Evolutionary conservation across 2,888 invertebrate genomes (phyloP).

Genomic region (Tenodera sinensis): DNA sequence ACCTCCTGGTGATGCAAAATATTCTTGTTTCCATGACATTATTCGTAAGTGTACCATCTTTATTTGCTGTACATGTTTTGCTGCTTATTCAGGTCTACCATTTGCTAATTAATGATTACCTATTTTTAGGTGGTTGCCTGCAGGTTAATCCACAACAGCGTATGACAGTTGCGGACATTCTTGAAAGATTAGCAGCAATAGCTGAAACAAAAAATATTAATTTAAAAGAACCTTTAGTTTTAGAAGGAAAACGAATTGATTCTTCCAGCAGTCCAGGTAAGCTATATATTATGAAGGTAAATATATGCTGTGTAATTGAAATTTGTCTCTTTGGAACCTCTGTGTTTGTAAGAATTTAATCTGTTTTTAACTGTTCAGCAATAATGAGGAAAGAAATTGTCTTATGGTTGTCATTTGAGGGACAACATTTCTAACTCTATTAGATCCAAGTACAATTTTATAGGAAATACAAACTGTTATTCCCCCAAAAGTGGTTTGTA

Average conservation of each 20-base stretch:
- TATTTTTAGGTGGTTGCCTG: slow-evolving; percentile 64
- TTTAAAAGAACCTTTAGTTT: slow-evolving; percentile 71
- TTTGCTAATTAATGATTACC: background rate
- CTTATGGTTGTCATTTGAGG: too few relatives aligned
- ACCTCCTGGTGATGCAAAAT: slow-evolving; percentile 75
- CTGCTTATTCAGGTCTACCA: background rate
- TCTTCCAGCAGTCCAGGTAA: slow-evolving; percentile 37
- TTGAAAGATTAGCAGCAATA: slow-evolving; percentile 84
- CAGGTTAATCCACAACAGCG: slow-evolving; percentile 80
- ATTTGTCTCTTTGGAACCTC: background rate
- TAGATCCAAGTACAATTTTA: too few relatives aligned
- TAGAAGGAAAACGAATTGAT: slow-evolving; percentile 53
- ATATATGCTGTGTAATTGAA: background rate
- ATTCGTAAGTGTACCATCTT: slow-evolving; percentile 17
- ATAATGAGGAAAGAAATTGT: too few relatives aligned
- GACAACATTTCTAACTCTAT: too few relatives aligned
- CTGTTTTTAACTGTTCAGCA: too few relatives aligned
- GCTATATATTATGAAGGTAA: background rate
- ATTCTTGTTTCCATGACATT: slow-evolving; percentile 76
- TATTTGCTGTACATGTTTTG: background rate
- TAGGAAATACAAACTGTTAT: too few relatives aligned
- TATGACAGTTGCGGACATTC: slow-evolving; percentile 70
- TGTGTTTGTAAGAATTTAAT: too few relatives aligned
- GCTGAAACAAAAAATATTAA: slow-evolving; percentile 81
- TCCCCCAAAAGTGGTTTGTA: too few relatives aligned